phyloP scores from a whole-genome alignment of 2,797 vertebrate genomes.

The Aplochiton taeniatus region DNA sequence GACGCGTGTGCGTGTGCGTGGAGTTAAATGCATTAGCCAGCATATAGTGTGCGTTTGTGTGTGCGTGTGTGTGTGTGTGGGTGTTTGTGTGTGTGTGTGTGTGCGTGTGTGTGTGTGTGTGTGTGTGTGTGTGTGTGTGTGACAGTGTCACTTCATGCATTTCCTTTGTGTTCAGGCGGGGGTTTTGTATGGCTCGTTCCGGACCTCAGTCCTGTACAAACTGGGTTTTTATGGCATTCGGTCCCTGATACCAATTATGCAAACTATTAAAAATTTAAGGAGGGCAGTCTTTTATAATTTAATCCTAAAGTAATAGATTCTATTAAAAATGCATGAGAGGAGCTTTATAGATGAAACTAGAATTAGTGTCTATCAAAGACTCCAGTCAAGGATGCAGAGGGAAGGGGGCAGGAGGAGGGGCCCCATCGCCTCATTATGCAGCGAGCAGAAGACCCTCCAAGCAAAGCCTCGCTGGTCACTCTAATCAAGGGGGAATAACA shows the following conservation, averaged over 20 bases:
- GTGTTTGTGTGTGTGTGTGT: conserved; percentile 14
- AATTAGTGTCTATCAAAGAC: conserved; percentile 83
- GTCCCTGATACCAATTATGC: conserved; percentile 80
- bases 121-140: not conserved
- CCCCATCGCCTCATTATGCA: conserved; percentile 76
- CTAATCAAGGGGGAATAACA: conserved; percentile 41
- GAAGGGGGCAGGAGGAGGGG: conserved; percentile 61
- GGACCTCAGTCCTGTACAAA: conserved; percentile 65
- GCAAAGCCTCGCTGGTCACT: conserved; percentile 46
- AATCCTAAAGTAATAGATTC: conserved; percentile 87
- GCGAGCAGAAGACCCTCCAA: conserved; percentile 59
- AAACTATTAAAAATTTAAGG: conserved; percentile 84
- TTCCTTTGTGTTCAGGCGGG: conserved; percentile 39
- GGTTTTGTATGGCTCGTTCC: conserved; percentile 52
- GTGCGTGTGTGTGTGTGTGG: conserved; percentile 14
- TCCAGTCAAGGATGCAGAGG: conserved; percentile 71
- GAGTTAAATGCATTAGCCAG: not conserved
- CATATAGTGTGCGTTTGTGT: not conserved
- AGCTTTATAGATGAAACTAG: conserved; percentile 82
- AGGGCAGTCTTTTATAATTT: conserved; percentile 85
- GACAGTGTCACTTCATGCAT: conserved; percentile 19
- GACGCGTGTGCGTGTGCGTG: conserved; percentile 4
- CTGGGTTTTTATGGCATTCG: conserved; percentile 73
- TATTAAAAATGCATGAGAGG: conserved; percentile 83
- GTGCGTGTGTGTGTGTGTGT: not conserved